Percentiles rank a stretch among this genome's conserved stretches.
Evolutionary conservation across 2,888 invertebrate species (phyloP).

Genomic region (Hypselothyrea guttata): DNA sequence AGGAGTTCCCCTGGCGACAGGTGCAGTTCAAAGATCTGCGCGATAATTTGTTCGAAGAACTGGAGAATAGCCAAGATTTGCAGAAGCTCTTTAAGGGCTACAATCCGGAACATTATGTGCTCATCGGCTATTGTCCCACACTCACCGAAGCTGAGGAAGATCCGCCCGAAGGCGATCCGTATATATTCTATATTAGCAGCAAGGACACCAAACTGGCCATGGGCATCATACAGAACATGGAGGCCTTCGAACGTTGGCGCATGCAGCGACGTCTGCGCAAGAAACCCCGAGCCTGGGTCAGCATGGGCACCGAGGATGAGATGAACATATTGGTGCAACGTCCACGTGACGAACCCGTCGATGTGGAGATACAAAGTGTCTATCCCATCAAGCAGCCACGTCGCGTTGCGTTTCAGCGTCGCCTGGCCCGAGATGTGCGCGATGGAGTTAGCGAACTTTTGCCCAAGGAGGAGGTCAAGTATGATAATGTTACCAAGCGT

Average conservation of each 20-base stretch:
- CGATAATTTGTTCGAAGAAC: slow-evolving; percentile 84
- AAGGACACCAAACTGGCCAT: slow-evolving; percentile 82
- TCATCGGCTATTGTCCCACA: slow-evolving; percentile 87
- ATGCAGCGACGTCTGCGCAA: slow-evolving; percentile 85
- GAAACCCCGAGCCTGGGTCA: slow-evolving; percentile 84
- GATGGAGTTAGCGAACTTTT: slow-evolving; percentile 88
- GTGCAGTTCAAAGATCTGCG: slow-evolving; percentile 85
- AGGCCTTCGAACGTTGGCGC: slow-evolving; percentile 82
- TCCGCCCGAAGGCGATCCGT: slow-evolving; percentile 86
- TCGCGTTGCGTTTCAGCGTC: slow-evolving; percentile 83
- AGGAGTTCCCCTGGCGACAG: slow-evolving; percentile 89
- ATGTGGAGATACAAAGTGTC: slow-evolving; percentile 87
- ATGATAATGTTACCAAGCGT: slow-evolving; percentile 84
- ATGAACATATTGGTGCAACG: slow-evolving; percentile 84
- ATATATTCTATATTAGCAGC: slow-evolving; percentile 86
- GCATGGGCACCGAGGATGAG: slow-evolving; percentile 86
- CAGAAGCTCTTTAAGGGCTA: slow-evolving; percentile 81
- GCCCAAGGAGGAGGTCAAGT: slow-evolving; percentile 83
- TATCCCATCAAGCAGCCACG: slow-evolving; percentile 84
- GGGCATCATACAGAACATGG: slow-evolving; percentile 84
- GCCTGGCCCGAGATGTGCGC: slow-evolving; percentile 84
- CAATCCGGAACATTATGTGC: slow-evolving; percentile 81
- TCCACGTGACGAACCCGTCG: slow-evolving; percentile 84
- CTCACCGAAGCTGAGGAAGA: slow-evolving; percentile 83
- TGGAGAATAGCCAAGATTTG: slow-evolving; percentile 83